Percentiles rank a stretch among this genome's conserved stretches.
Conservation (phyloP, 2,797 vertebrate species). For the Capromys pilorides region DNA sequence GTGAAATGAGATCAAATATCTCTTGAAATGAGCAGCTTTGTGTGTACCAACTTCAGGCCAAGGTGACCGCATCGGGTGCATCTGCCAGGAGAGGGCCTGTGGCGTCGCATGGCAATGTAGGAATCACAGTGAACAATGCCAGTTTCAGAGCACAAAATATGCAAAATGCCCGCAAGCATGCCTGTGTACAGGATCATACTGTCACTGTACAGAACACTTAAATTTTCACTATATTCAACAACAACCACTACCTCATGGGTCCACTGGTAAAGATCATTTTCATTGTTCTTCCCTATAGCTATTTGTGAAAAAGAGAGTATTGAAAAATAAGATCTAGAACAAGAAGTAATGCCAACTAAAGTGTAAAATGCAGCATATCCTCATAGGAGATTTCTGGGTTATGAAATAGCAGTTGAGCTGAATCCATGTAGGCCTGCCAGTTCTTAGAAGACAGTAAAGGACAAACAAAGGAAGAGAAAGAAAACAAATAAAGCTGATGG, state of each 20-base stretch:
- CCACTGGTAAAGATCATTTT: background rate
- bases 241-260: background rate
- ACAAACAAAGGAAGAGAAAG: background rate
- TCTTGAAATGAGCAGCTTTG: background rate
- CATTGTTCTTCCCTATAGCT: background rate
- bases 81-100: background rate
- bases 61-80: background rate
- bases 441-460: constrained; percentile 1
- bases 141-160: background rate
- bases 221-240: background rate
- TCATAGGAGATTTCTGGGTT: background rate
- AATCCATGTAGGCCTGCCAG: background rate
- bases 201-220: background rate
- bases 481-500: background rate
- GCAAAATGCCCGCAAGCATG: background rate
- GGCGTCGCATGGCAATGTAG: background rate
- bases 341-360: constrained; percentile 24
- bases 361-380: background rate
- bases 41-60: background rate
- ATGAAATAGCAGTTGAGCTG: background rate
- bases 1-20: constrained; percentile 13
- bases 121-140: background rate
- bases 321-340: constrained; percentile 11
- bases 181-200: background rate
- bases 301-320: background rate